These are phyloP conservation scores for Pseudoatta argentina DNA, from an alignment of 1,140 invertebrate genomes.

Conservation along the genomic window DNA sequence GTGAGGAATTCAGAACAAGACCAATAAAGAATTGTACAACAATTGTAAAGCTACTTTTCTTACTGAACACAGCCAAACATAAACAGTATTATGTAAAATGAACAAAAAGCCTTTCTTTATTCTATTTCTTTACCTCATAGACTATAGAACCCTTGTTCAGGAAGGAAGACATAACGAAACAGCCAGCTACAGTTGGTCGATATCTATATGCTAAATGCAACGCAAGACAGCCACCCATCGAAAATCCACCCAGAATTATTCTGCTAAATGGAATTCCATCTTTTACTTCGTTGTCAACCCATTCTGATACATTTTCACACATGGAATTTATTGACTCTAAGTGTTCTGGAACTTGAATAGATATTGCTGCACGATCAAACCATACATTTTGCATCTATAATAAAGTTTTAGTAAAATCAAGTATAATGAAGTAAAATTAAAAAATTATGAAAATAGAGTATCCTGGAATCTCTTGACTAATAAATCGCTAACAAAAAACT, in stretches of 20 bases:
- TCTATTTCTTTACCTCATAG: slow-evolving; percentile 85
- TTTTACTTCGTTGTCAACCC: slow-evolving; percentile 89
- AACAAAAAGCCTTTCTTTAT: no score
- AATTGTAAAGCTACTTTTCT: no score
- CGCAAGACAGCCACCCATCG: slow-evolving; percentile 91
- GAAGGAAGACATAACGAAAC: slow-evolving; percentile 91
- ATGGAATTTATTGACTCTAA: slow-evolving; percentile 88
- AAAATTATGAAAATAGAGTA: background rate
- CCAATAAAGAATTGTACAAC: no score
- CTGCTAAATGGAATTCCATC: slow-evolving; percentile 88
- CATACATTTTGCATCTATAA: slow-evolving; percentile 88
- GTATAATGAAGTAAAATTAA: background rate
- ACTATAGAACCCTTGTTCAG: slow-evolving; percentile 90
- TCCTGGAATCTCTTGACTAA: background rate
- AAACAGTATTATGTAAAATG: no score
- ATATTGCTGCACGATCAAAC: slow-evolving; percentile 88
- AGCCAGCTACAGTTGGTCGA: slow-evolving; percentile 88
- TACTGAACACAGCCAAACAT: no score
- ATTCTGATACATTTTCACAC: slow-evolving; percentile 86
- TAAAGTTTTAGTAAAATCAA: slow-evolving; percentile 12
- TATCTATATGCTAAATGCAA: slow-evolving; percentile 89
- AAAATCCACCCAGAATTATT: slow-evolving; percentile 92
- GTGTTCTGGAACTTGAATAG: slow-evolving; percentile 88
- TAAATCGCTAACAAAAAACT: background rate
- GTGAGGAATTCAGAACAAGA: no score